Evolutionary conservation across 2,113 vertebrate genomes (phyloP), one percentile per base, ranked within the genome.

Genomic region (Gymnarchus niloticus): DNA sequence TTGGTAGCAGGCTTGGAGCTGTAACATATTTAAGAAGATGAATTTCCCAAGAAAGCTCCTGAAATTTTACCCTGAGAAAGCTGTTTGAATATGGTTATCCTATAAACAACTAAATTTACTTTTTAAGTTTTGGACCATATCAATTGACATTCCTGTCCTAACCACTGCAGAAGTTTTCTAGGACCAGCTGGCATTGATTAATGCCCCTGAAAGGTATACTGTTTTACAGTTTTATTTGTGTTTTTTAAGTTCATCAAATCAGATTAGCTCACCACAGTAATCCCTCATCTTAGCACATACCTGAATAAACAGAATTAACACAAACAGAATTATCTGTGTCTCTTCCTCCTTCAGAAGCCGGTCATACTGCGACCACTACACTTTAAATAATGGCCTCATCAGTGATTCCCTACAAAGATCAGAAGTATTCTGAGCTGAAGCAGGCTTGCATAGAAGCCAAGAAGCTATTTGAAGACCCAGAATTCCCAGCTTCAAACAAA

Each of bases 401-500:
- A 0, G 89, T 90, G 65, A 91, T 88, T 0, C 88, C 93, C 2
- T 96, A 96, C 91, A 95, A 93, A 87, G 95, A 93, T 41, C 98
- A 99, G 91, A 93, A 92, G 84, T 99, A 98, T 51, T 83, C 89
- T 0, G 91, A 95, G 2, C 94, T 99, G 90, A 98, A 95, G 92
- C 91, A 19, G 12, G 90, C 93, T 56, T 97, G 96, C 73, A 84
- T 94, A 59, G 93, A 91, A 81, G 89, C 92, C 85, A 92, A 94
- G 6, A 90, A 0, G 14, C 95, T 98, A 81, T 99, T 98, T 1
- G 95, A 97, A 89, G 97, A 99, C 57, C 93, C 96, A 0, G 95
- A 97, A 59, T 99, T 99, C 54, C 96, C 96, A 84, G 95, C 96
- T 19, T 93, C 84, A 0, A 92, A 95, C 17, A 87, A 93, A 52